These are phyloP conservation scores for Mareca strepera DNA, from an alignment of 2,797 vertebrate species.

Conservation along the genomic window DNA sequence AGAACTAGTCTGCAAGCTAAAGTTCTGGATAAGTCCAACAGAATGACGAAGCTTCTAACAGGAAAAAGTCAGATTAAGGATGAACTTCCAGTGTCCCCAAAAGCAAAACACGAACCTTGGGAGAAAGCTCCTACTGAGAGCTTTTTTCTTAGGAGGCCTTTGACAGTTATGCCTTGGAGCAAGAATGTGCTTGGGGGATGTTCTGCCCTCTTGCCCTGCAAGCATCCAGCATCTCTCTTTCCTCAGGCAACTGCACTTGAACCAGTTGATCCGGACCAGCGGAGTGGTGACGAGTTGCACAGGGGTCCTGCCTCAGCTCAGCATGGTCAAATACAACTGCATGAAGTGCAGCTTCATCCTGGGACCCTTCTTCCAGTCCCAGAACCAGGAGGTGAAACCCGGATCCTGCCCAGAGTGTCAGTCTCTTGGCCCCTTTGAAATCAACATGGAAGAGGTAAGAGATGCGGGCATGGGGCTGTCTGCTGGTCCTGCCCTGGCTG, in stretches of 20 bases:
- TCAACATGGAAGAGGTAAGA: slow-evolving; percentile 98
- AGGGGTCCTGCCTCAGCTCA: slow-evolving; percentile 94
- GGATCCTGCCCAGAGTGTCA: slow-evolving; percentile 99
- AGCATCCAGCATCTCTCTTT: neutral
- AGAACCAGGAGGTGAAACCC: slow-evolving; percentile 98
- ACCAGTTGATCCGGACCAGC: slow-evolving; percentile 96
- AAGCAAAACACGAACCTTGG: neutral
- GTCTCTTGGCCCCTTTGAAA: slow-evolving; percentile 93
- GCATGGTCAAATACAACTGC: slow-evolving; percentile 98
- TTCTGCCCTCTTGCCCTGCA: neutral
- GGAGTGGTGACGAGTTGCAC: slow-evolving; percentile 97
- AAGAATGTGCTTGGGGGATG: neutral
- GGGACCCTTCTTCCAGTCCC: slow-evolving; percentile 95
- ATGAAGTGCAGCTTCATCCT: slow-evolving; percentile 95
- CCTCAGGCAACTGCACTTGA: slow-evolving; percentile 93
- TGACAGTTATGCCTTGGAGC: neutral
- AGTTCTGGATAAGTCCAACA: neutral
- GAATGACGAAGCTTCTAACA: neutral
- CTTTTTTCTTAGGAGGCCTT: neutral
- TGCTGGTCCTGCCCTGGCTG: neutral
- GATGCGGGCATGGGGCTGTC: neutral
- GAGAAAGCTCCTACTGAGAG: neutral
- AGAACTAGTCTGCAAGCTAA: neutral
- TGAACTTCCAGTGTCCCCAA: neutral
- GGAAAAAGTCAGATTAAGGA: neutral